phyloP scores from a whole-genome alignment of 2,113 vertebrate genomes.

The Rhagologus leucostigma region DNA sequence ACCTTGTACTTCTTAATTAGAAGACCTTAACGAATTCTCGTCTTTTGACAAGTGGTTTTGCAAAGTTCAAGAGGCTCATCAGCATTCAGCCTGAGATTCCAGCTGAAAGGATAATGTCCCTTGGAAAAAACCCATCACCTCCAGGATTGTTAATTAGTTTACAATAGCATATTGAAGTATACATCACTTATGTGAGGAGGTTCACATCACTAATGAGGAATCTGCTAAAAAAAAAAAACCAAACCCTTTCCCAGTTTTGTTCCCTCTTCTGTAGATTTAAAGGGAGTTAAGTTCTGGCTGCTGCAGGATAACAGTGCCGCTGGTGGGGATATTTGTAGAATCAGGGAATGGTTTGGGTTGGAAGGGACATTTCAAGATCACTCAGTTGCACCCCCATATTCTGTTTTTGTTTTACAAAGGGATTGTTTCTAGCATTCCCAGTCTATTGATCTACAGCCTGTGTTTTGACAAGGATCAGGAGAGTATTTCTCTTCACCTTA shows the following conservation, averaged over 20 bases:
- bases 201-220: not conserved
- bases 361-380: not conserved
- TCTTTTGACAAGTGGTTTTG: slow-evolving; percentile 20
- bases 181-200: not conserved
- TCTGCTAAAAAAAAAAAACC: not conserved
- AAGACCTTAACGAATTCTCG: not conserved
- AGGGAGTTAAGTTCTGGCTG: not conserved
- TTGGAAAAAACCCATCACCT: not conserved
- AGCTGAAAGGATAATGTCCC: not conserved
- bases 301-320: not conserved
- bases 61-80: slow-evolving; percentile 33
- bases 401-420: not conserved
- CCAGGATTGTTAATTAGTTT: not conserved
- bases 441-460: not conserved
- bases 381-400: not conserved
- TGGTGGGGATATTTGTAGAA: not conserved
- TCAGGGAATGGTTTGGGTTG: not conserved
- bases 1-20: slow-evolving; percentile 10
- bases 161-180: not conserved
- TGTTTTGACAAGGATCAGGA: not conserved
- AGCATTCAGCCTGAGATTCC: not conserved
- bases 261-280: not conserved
- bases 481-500: not conserved
- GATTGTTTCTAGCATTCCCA: not conserved
- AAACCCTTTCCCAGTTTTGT: not conserved